Evolutionary conservation across 2,113 vertebrate species (phyloP).

Genomic region (Rana temporaria): DNA sequence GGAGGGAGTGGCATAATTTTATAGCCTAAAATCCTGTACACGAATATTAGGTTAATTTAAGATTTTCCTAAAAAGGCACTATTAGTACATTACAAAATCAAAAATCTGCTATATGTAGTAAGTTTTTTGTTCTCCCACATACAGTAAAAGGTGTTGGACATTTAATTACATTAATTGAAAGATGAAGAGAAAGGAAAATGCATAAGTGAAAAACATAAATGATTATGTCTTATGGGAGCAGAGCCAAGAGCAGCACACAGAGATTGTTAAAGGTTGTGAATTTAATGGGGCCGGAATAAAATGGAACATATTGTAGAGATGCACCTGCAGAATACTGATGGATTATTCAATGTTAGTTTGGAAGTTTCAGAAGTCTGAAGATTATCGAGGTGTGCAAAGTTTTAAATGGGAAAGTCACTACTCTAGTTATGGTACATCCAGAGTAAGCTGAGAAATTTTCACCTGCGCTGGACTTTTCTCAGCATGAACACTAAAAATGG

Average conservation of each 20-base stretch:
- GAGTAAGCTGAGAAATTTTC: conserved; percentile 7
- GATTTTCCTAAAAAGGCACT: too few species aligned
- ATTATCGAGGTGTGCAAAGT: conserved; percentile 38
- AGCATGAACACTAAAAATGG: neutral
- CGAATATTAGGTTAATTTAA: too few species aligned
- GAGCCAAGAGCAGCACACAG: conserved; percentile 8
- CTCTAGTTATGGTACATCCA: neutral
- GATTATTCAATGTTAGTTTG: conserved; percentile 4
- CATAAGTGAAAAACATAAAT: conserved; percentile 37
- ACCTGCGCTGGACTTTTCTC: neutral
- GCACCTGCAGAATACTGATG: conserved; percentile 42
- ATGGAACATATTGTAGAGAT: conserved; percentile 27
- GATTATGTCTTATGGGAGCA: conserved; percentile 16
- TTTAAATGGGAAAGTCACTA: conserved; percentile 26
- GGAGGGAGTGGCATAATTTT: too few species aligned
- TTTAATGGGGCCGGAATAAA: conserved; percentile 36
- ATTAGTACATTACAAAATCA: too few species aligned
- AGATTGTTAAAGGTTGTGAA: conserved; percentile 34
- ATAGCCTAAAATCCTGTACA: too few species aligned
- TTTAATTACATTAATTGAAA: conserved; percentile 22
- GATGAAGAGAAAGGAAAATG: conserved; percentile 6
- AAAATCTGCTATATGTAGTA: neutral
- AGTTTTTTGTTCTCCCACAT: neutral
- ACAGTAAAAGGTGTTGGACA: neutral
- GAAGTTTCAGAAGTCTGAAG: conserved; percentile 24